Evolutionary conservation across 1,140 invertebrate species (phyloP).

Genomic region (Ectropis grisescens): DNA sequence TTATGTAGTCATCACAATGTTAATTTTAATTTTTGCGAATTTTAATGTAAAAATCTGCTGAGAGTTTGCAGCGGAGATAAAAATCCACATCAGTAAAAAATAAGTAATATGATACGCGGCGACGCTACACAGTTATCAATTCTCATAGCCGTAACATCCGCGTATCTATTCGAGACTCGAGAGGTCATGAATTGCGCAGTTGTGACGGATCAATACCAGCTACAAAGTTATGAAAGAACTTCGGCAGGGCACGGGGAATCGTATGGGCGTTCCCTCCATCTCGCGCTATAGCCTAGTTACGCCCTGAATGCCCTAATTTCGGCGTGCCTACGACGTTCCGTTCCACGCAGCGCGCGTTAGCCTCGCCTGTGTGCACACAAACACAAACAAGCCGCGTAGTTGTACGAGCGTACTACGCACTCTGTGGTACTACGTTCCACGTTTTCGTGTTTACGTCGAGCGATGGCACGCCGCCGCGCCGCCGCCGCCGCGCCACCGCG

Average conservation of each 20-base stretch:
- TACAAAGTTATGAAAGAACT: constrained; percentile 68
- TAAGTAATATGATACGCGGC: no score
- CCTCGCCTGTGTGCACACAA: constrained; percentile 34
- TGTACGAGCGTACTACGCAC: neutral
- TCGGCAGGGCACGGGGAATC: constrained; percentile 56
- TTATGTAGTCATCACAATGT: no score
- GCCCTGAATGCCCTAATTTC: constrained; percentile 67
- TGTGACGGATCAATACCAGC: constrained; percentile 64
- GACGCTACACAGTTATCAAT: no score
- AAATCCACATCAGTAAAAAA: no score
- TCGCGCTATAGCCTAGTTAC: constrained; percentile 61
- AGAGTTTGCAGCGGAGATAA: no score
- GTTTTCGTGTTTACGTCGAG: neutral
- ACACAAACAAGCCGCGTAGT: no score
- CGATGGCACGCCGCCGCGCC: no score
- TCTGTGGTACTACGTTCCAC: neutral
- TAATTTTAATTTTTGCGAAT: no score
- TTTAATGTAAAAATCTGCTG: no score
- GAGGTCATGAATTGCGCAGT: constrained; percentile 61
- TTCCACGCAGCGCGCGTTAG: constrained; percentile 4
- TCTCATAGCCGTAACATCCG: constrained; percentile 40
- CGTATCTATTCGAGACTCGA: constrained; percentile 40
- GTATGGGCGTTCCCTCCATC: constrained; percentile 48
- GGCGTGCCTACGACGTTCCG: constrained; percentile 30
- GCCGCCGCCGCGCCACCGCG: no score